Percentiles rank a stretch among this genome's conserved stretches.
These are phyloP conservation scores for Pseudomyrmex cubaensis DNA, from an alignment of 1,140 invertebrate genomes.

Conservation along the genomic window DNA sequence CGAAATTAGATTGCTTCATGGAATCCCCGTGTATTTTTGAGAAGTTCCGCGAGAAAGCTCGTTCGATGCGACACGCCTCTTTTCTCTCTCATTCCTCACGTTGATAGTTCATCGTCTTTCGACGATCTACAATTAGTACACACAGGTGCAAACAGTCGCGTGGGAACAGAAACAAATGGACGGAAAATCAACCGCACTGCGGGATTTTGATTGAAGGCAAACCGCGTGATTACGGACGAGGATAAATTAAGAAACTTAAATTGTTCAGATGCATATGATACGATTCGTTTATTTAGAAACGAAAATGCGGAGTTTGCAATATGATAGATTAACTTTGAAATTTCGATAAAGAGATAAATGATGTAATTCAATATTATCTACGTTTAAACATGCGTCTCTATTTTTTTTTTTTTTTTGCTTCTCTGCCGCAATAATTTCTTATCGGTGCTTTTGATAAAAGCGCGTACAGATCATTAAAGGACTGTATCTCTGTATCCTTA, in stretches of 20 bases:
- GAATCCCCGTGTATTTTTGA: background rate
- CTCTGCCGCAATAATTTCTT: too few species aligned
- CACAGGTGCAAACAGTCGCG: slow-evolving; percentile 53
- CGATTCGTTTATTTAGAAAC: background rate
- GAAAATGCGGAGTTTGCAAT: background rate
- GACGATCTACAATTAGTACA: slow-evolving; percentile 29
- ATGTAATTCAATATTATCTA: too few species aligned
- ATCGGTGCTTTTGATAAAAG: too few species aligned
- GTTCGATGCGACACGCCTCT: background rate
- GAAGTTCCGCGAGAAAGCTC: background rate
- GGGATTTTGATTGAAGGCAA: slow-evolving; percentile 21
- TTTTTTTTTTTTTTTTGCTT: too few species aligned
- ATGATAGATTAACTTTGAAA: background rate
- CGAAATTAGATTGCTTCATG: slow-evolving; percentile 19
- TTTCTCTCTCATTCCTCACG: background rate
- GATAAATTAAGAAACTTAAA: slow-evolving; percentile 1
- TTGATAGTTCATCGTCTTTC: background rate
- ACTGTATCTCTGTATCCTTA: background rate
- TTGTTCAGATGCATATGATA: background rate
- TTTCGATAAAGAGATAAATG: too few species aligned
- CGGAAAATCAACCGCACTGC: slow-evolving; percentile 50
- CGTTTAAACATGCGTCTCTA: too few species aligned
- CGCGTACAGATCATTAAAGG: background rate
- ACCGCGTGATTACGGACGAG: background rate
- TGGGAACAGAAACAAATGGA: slow-evolving; percentile 36